Evolutionary conservation across 2,797 vertebrate genomes (phyloP).

Genomic region (Geotria australis): DNA sequence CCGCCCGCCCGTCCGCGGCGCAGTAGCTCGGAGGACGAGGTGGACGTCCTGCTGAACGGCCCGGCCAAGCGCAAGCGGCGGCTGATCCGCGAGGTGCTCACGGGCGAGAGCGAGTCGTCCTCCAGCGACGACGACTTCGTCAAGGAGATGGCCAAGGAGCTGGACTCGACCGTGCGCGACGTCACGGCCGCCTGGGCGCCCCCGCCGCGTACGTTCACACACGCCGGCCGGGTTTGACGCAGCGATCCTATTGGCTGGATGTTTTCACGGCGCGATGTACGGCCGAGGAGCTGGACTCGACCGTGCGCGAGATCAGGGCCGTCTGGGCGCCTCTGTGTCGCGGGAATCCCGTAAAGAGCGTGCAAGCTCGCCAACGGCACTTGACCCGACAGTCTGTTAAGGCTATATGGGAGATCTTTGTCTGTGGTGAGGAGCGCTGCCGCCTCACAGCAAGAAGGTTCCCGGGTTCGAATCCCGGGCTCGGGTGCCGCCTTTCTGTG

Average conservation of each 20-base stretch:
- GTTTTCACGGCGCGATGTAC: too few species aligned
- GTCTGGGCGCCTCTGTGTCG: conserved; percentile 19
- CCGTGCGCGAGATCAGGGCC: conserved; percentile 42
- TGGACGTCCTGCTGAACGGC: conserved; percentile 61
- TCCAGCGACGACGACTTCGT: conserved; percentile 77
- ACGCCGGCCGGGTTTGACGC: too few species aligned
- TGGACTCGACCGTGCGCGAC: conserved; percentile 42
- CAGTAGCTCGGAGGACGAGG: conserved; percentile 65
- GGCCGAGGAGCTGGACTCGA: conserved; percentile 58
- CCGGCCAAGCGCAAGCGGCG: conserved; percentile 70
- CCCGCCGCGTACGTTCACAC: conserved; percentile 1
- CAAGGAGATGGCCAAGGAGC: conserved; percentile 86
- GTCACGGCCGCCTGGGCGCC: conserved; percentile 36
- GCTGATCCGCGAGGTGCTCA: conserved; percentile 67
- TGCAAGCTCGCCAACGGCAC: too few species aligned
- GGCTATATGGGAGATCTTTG: too few species aligned
- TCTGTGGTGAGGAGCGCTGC: too few species aligned
- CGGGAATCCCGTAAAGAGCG: too few species aligned
- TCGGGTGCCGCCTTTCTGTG: too few species aligned
- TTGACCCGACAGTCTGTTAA: too few species aligned
- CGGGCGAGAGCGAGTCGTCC: conserved; percentile 84
- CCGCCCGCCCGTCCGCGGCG: not conserved
- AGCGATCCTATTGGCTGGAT: too few species aligned
- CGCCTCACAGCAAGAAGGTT: too few species aligned
- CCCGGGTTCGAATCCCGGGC: too few species aligned